phyloP scores from a whole-genome alignment of 1,140 invertebrate species.

The Caerostris darwini region DNA sequence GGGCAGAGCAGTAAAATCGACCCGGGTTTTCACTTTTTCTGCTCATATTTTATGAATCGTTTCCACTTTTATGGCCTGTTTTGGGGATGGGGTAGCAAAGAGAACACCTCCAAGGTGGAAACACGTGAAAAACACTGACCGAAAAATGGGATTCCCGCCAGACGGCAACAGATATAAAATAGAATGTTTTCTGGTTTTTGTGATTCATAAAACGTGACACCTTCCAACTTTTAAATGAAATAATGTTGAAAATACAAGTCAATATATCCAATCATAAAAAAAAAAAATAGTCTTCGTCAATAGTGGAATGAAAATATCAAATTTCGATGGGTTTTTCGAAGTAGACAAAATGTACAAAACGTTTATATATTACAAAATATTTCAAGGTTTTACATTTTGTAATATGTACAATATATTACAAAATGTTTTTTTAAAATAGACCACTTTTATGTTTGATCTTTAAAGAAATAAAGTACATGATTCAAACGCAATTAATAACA shows the following conservation, averaged over 20 bases:
- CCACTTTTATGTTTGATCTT: too few species aligned
- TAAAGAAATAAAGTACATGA: too few species aligned
- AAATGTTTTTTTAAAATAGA: too few species aligned
- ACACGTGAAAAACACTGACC: neutral
- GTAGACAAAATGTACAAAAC: too few species aligned
- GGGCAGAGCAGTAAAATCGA: neutral
- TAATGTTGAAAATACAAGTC: neutral
- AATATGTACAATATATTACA: too few species aligned
- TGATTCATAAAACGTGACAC: conserved; percentile 7
- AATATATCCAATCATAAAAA: neutral
- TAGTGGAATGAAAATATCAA: too few species aligned
- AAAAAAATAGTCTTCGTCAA: neutral
- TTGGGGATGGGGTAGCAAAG: neutral
- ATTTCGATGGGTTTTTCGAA: too few species aligned
- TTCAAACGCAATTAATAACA: too few species aligned
- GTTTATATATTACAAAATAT: too few species aligned
- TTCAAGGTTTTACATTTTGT: too few species aligned
- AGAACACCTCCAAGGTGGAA: neutral
- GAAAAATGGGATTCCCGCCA: neutral
- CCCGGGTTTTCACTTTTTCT: neutral
- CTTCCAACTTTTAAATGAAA: neutral
- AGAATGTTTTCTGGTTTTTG: neutral
- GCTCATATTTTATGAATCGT: conserved; percentile 20
- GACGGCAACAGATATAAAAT: neutral
- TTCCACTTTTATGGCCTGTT: neutral